Evolutionary conservation across 2,888 invertebrate species (phyloP), one percentile per base, ranked within the genome.

Genomic region (Bombylius major): DNA sequence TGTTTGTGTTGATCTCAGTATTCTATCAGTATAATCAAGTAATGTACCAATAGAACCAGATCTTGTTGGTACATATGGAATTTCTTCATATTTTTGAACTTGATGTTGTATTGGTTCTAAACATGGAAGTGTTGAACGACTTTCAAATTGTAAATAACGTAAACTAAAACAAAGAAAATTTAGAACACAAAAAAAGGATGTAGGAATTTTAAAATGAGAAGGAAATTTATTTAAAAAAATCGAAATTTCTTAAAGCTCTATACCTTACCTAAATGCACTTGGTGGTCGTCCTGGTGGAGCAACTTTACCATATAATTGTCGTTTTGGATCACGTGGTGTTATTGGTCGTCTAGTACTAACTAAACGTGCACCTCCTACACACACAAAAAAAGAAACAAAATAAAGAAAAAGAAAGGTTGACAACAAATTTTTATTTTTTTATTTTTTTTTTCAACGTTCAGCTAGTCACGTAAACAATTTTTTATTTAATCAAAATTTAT

Each of bases 331-430:
- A 47, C 86, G 79, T 9, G 91, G 91, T 12, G 92, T 92, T 70
- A 85, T 89, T 8, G 91, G 91, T n/a, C 92, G 79, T 56, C 86
- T 83, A 51, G 91, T 91, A 66, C 84, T 83, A 59, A 92, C 77
- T 49, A 75, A 57, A 14, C 73, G 71, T 36, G 70, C 69, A 14
- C 75, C 74, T 46, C 56, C 56, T 50, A 42, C n/a, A 47, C 23
- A 23, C 23, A 23, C n/a, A n/a, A n/a, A n/a, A n/a, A 23, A 23
- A 23, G 23, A n/a, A 47, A 39, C 54, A 48, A 5, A 47, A 49
- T 13, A 47, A 31, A n/a, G 1, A 32, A 32, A 48, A 32, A 7
- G 8, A 23, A 23, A 48, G 3, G 32, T 48, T 23, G 23, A 3
- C 23, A 23, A 23, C 23, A 23, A 23, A 23, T 23, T 23, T 23